phyloP scores from a whole-genome alignment of 2,797 vertebrate species.

The Siniperca undulata region DNA sequence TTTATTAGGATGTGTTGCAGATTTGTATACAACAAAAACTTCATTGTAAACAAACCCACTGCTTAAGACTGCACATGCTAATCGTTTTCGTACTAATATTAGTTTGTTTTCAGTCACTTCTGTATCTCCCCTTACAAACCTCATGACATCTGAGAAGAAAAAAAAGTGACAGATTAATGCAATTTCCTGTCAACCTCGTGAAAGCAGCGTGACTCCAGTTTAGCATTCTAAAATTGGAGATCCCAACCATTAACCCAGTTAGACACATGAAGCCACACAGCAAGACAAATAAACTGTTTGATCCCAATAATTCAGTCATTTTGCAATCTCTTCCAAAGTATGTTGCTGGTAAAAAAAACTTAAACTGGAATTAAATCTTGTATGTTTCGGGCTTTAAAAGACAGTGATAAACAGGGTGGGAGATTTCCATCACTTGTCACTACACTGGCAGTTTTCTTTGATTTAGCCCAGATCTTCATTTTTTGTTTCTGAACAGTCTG shows the following conservation, averaged over 20 bases:
- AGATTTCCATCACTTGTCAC: conserved; percentile 51
- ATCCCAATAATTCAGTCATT: conserved; percentile 44
- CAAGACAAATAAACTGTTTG: conserved; percentile 50
- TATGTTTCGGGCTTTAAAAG: conserved; percentile 34
- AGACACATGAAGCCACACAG: conserved; percentile 42
- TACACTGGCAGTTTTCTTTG: conserved; percentile 39
- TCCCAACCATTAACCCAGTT: conserved; percentile 44
- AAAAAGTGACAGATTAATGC: conserved; percentile 46
- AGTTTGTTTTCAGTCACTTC: conserved; percentile 20
- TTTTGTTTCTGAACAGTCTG: conserved; percentile 35
- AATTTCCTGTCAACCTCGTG: conserved; percentile 67
- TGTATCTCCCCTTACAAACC: conserved; percentile 27
- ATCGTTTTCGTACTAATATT: neutral
- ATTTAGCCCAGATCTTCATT: conserved; percentile 34
- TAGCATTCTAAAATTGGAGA: conserved; percentile 56
- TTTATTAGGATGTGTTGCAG: neutral
- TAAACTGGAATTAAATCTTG: conserved; percentile 38
- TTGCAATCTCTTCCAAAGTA: neutral
- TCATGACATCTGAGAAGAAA: conserved; percentile 12
- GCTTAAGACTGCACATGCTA: neutral
- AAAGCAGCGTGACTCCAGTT: conserved; percentile 66
- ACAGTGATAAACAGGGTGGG: conserved; percentile 40
- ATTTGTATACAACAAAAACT: conserved; percentile 7
- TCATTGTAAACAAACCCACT: neutral
- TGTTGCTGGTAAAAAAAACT: neutral